Evolutionary conservation across 1,140 invertebrate genomes (phyloP), one percentile per base, ranked within the genome.

Genomic region (Aphis gossypii): DNA sequence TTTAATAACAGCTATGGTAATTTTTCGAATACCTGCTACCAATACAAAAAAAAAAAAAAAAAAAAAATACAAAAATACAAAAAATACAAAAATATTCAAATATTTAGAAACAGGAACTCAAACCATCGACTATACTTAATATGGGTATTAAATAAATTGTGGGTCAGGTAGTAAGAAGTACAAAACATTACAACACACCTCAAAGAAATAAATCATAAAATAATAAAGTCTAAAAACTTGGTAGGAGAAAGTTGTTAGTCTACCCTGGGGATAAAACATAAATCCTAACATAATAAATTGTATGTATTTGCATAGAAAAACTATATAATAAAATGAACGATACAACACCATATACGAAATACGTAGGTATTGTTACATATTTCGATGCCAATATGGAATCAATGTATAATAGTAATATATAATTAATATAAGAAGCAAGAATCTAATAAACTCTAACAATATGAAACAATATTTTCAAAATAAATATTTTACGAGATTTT

Each of bases 121-220:
- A 60, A 68, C 60, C 11, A 68, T 68, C 11, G 11, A n/a, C 60
- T 14, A 68, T 14, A 68, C 60, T 68, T 68, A 68, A 68, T 60
- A 68, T 68, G 60, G 30, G 11, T 68, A 68, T 68, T n/a, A 68
- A 68, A 68, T 68, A 68, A n/a, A n/a, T 68, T n/a, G 11, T 68
- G 60, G 30, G 60, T 4, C 30, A 84, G 38, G 35, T 41, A 84
- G 38, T 25, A 41, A 41, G 83, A 84, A 84, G 21, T 41, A 84
- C 38, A 68, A 84, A 84, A 44, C 38, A 84, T 44, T 84, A 84
- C 38, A 44, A 41, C 38, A 41, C 35, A 84, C 38, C 38, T 84
- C 83, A 84, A 41, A 41, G 38, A 41, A 84, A 84, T 84, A 84
- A 84, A 84, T 84, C 83, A 84, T 68, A 68, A 68, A 68, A 68